Conservation (phyloP, 2,113 vertebrate genomes). For the Ibidorhyncha struthersii region DNA sequence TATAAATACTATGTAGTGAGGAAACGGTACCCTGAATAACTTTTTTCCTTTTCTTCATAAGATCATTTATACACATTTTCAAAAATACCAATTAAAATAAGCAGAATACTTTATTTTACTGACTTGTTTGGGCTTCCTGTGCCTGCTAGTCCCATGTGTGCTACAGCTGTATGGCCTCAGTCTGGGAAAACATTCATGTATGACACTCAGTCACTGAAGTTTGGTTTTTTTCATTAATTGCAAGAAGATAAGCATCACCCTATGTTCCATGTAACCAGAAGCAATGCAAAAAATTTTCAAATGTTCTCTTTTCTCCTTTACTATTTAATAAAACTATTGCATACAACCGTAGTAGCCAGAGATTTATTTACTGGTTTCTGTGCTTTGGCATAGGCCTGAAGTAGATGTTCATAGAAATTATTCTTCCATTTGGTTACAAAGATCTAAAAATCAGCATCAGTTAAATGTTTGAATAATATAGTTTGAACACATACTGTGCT, state of each 20-base stretch:
- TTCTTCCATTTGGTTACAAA: neutral
- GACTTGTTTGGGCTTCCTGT: neutral
- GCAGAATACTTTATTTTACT: neutral
- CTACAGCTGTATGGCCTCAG: neutral
- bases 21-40: neutral
- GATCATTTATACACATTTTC: neutral
- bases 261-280: neutral
- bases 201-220: neutral
- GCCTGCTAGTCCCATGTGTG: neutral
- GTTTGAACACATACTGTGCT: neutral
- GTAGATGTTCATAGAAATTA: neutral
- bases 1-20: neutral
- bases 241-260: neutral
- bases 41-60: neutral
- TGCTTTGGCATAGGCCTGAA: neutral
- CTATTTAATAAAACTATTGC: neutral
- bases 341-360: neutral
- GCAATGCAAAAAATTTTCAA: neutral
- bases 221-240: neutral
- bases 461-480: neutral
- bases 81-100: neutral
- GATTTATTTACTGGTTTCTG: neutral
- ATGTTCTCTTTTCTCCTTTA: neutral
- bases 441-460: neutral
- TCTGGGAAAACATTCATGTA: neutral